Percentiles rank a stretch among this genome's conserved stretches.
phyloP scores from a whole-genome alignment of 2,797 vertebrate species.

The Enteromius trimaculatus region DNA sequence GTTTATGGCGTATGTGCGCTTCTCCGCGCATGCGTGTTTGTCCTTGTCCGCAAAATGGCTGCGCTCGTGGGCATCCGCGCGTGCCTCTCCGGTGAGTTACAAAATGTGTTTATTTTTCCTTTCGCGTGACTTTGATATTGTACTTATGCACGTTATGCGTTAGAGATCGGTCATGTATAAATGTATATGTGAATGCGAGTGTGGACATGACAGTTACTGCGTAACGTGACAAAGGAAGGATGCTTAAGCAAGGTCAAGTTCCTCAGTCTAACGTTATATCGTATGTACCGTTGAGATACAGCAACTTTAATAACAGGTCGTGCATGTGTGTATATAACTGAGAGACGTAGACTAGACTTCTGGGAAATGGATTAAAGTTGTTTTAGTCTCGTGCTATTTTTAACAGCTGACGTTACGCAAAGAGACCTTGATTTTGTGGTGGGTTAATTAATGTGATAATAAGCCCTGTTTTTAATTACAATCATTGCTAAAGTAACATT shows the following conservation, averaged over 20 bases:
- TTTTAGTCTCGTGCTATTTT: background rate
- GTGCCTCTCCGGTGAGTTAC: conserved; percentile 76
- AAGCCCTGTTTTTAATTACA: background rate
- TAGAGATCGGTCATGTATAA: background rate
- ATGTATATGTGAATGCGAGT: background rate
- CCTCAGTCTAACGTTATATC: too few relatives aligned
- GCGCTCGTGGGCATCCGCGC: conserved; percentile 77
- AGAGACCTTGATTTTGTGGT: background rate
- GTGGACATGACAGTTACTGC: too few relatives aligned
- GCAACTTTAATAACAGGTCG: background rate
- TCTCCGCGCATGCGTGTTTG: conserved; percentile 38
- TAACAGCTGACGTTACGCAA: background rate
- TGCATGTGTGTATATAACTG: too few relatives aligned
- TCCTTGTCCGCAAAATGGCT: conserved; percentile 75
- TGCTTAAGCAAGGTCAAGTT: conserved; percentile 45
- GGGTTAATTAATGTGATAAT: background rate
- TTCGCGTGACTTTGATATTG: too few relatives aligned
- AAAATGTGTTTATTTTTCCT: background rate
- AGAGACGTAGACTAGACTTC: background rate
- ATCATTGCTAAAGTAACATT: background rate
- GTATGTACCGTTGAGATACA: background rate
- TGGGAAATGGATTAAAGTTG: background rate
- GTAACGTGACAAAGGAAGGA: background rate
- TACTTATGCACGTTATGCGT: background rate
- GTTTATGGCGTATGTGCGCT: conserved; percentile 30